phyloP scores from a whole-genome alignment of 2,888 invertebrate species.

The Philereme transversata region DNA sequence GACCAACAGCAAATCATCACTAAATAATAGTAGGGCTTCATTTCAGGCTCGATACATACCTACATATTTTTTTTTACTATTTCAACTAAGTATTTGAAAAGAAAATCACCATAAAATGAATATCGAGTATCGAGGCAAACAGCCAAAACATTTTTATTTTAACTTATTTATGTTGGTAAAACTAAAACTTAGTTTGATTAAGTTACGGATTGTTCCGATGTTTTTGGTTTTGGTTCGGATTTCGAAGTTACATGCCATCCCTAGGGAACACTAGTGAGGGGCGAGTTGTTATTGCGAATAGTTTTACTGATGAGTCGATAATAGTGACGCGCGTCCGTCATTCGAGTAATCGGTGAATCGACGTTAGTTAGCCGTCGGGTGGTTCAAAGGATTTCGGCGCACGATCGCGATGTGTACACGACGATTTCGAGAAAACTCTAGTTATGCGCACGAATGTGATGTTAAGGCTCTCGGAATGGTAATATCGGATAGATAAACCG shows the following conservation, averaged over 20 bases:
- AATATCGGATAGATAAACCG: conserved; percentile 32
- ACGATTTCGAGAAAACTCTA: conserved; percentile 73
- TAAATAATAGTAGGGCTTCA: conserved; percentile 19
- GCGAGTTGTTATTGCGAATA: conserved; percentile 54
- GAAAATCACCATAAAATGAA: too few species aligned
- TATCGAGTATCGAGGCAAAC: background rate
- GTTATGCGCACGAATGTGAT: conserved; percentile 71
- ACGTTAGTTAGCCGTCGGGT: conserved; percentile 72
- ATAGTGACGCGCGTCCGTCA: conserved; percentile 42
- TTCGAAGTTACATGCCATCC: conserved; percentile 24
- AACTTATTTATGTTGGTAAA: background rate
- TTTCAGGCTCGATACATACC: too few species aligned
- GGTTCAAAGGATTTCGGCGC: conserved; percentile 72
- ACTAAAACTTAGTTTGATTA: background rate
- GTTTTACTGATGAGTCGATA: conserved; percentile 58
- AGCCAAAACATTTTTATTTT: background rate
- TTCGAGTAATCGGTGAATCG: conserved; percentile 46
- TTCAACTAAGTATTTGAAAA: too few species aligned
- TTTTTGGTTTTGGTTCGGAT: conserved; percentile 32
- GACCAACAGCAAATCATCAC: conserved; percentile 11
- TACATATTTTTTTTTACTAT: too few species aligned
- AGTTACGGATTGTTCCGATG: conserved; percentile 3
- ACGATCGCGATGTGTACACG: conserved; percentile 69
- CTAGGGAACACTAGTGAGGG: conserved; percentile 36
- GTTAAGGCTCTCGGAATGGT: conserved; percentile 36